A percentile compares a stretch with the other conserved stretches of the same genome.
Conservation (phyloP, 2,888 invertebrate species). For the Agriopis aurantiaria region DNA sequence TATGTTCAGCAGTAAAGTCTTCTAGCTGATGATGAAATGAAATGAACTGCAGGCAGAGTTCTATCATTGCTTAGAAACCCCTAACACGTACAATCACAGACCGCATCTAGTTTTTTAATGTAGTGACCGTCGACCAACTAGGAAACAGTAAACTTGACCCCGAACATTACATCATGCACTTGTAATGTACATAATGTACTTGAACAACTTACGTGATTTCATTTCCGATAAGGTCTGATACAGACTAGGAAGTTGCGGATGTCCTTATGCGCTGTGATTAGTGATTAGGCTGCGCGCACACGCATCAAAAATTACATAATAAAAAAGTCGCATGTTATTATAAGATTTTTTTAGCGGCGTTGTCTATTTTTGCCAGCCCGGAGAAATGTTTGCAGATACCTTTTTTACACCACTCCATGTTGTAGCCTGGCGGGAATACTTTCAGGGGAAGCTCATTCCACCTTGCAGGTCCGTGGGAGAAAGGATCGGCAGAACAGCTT, state of each 20-base stretch:
- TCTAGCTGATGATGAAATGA: no score
- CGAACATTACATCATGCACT: constrained; percentile 28
- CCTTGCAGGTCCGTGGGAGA: no score
- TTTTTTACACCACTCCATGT: no score
- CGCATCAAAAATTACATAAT: constrained; percentile 1
- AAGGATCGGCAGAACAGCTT: no score
- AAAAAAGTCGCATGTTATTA: no score
- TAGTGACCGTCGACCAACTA: constrained; percentile 1
- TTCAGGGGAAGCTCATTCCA: constrained; percentile 4
- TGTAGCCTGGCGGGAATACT: no score
- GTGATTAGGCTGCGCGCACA: constrained; percentile 37
- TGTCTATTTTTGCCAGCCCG: no score
- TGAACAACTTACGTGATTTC: constrained; percentile 17
- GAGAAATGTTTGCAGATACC: no score
- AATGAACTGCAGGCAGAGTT: no score
- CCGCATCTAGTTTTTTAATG: neutral
- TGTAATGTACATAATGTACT: constrained; percentile 23
- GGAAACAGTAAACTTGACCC: constrained; percentile 33
- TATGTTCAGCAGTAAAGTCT: no score
- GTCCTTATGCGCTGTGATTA: constrained; percentile 49
- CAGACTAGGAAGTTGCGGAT: constrained; percentile 50
- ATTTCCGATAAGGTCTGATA: constrained; percentile 53
- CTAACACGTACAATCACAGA: neutral
- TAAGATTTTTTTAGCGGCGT: no score
- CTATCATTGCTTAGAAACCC: neutral